A percentile compares a stretch with the other conserved stretches of the same genome.
Conservation (phyloP, 2,113 vertebrate species). For the Indicator indicator region DNA sequence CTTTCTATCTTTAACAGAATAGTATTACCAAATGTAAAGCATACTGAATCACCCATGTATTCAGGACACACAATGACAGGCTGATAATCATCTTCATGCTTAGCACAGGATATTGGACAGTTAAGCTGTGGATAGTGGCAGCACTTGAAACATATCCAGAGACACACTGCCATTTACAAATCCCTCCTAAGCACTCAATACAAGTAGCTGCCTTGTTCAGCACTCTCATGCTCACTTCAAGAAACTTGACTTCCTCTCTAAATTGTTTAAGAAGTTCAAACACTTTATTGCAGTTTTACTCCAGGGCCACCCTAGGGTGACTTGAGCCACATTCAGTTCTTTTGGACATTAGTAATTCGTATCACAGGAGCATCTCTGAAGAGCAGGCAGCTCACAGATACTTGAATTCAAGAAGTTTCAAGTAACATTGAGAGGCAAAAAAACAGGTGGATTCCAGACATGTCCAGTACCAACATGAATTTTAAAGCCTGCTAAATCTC, state of each 20-base stretch:
- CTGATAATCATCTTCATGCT: slow-evolving; percentile 18
- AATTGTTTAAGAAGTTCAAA: neutral
- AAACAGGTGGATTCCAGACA: neutral
- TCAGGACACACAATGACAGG: neutral
- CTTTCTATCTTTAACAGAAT: neutral
- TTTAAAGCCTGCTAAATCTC: neutral
- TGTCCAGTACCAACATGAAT: neutral
- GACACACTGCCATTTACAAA: neutral
- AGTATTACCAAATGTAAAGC: neutral
- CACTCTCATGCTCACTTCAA: neutral
- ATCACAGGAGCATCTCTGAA: neutral
- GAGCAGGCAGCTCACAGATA: neutral
- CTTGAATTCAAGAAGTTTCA: neutral
- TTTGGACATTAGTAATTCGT: neutral
- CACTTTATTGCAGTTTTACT: neutral
- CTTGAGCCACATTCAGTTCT: neutral
- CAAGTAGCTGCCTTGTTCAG: neutral
- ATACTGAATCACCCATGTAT: neutral
- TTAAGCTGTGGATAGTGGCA: neutral
- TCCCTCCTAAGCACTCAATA: neutral
- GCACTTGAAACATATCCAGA: neutral
- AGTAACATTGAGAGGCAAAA: neutral
- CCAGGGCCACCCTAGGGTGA: neutral
- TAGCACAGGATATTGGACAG: neutral
- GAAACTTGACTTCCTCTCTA: neutral